Conservation (phyloP, 2,797 vertebrate species). For the Premnoplex brunnescens region DNA sequence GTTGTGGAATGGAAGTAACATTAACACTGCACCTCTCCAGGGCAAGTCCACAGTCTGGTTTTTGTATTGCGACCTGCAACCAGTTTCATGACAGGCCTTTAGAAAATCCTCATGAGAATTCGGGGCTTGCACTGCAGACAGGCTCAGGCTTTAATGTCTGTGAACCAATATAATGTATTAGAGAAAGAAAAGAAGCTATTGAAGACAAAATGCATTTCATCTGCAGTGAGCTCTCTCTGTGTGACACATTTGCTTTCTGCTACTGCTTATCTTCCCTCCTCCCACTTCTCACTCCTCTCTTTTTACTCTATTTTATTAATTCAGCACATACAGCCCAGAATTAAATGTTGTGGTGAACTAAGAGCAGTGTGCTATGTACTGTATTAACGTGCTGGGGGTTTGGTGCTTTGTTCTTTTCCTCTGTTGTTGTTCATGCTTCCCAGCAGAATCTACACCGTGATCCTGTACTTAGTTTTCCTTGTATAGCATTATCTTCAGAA, state of each 20-base stretch:
- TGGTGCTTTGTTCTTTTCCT: background rate
- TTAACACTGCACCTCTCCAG: background rate
- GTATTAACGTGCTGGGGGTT: background rate
- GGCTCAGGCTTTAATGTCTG: background rate
- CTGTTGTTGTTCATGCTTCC: background rate
- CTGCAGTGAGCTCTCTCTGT: background rate
- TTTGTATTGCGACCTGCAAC: background rate
- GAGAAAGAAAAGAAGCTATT: background rate
- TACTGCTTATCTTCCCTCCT: background rate
- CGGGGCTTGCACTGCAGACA: background rate
- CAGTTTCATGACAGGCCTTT: background rate
- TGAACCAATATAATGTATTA: background rate
- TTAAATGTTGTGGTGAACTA: background rate
- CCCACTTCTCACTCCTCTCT: background rate
- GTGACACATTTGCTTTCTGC: background rate
- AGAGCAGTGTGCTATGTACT: background rate
- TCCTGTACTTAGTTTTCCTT: background rate
- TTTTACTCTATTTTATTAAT: conserved; percentile 3
- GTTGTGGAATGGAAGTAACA: background rate
- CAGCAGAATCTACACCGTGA: background rate
- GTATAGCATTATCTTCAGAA: background rate
- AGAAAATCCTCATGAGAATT: conserved; percentile 7
- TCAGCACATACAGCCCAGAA: background rate
- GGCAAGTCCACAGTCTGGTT: background rate
- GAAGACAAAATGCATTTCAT: conserved; percentile 18